Base-by-base conservation (phyloP, 2,797 vertebrate species). In the Thalassophryne amazonica region DNA sequence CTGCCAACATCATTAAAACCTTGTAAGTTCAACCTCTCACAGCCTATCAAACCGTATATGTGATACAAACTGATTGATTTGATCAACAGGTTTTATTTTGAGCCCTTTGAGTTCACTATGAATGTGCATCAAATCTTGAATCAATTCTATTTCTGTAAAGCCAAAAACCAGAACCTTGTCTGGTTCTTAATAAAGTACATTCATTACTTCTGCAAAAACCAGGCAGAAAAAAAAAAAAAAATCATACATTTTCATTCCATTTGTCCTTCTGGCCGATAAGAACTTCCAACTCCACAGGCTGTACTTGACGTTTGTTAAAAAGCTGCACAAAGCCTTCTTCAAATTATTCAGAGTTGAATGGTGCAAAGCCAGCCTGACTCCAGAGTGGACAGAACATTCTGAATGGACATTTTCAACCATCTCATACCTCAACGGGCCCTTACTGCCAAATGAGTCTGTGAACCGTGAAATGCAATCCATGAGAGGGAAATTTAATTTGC, bases 391-490 rank as follows among this genome's bases (percentile, higher is more conserved):
- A 34, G 39, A 54, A 55, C 31, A 43, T 18, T 63, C 25, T 2
- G 18, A 21, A 56, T 14, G 58, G 43, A 49, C 49, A 11, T 77
- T 70, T 67, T 53, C 42, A 30, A 63, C 36, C 59, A 50, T 70
- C 69, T 61, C 68, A 45, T 55, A 45, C 52, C 60, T 74, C 28
- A 1, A 54, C 64, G 42, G 43, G 54, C 60, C 39, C 63, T 81
- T 63, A 77, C 54, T 75, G 74, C 69, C 4, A 22, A 62, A 71
- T 22, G 74, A 79, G 52, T 78, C 65, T 3, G 59, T 69, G 76
- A 88, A 85, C 76, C 81, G 50, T 78, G 78, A 89, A 87, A 87
- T 66, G 69, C 74, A 79, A 77, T 69, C 74, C 68, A 82, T 60
- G 54, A 78, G 46, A 75, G 52, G 56, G 63, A 75, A 80, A 85